Conservation (phyloP, 2,888 invertebrate species). For the Ecliptopera silaceata region DNA sequence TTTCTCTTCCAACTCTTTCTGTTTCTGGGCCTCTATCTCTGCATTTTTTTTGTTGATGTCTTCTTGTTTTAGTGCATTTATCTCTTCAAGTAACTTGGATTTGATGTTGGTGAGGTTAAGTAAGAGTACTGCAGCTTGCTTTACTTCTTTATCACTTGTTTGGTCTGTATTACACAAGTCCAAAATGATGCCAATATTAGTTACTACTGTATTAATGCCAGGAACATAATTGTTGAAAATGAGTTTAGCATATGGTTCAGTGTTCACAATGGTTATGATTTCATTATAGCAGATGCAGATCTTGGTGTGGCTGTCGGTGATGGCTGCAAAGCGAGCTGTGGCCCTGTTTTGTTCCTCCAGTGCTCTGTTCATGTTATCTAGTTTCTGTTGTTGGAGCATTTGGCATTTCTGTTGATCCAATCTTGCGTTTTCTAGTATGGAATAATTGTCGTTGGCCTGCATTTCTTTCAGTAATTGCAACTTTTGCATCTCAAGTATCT, state of each 20-base stretch:
- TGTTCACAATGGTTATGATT: slow-evolving; percentile 73
- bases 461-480: slow-evolving; percentile 69
- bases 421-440: slow-evolving; percentile 65
- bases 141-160: slow-evolving; percentile 78
- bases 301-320: slow-evolving; percentile 81
- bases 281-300: slow-evolving; percentile 82
- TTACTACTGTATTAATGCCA: slow-evolving; percentile 64
- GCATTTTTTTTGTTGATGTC: slow-evolving; percentile 48
- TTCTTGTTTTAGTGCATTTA: slow-evolving; percentile 55
- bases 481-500: slow-evolving; percentile 72
- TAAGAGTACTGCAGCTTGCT: slow-evolving; percentile 78
- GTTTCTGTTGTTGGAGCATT: slow-evolving; percentile 63
- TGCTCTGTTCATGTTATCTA: slow-evolving; percentile 77
- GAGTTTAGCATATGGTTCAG: slow-evolving; percentile 65
- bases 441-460: slow-evolving; percentile 79
- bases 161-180: slow-evolving; percentile 68
- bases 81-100: slow-evolving; percentile 65
- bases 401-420: slow-evolving; percentile 79
- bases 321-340: slow-evolving; percentile 74
- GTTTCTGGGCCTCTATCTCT: slow-evolving; percentile 54
- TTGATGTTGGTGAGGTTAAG: slow-evolving; percentile 76
- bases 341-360: slow-evolving; percentile 78
- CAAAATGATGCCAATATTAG: slow-evolving; percentile 72
- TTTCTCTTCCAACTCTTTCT: slow-evolving; percentile 60
- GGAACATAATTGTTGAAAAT: slow-evolving; percentile 70